These are phyloP conservation scores for Microcebus ravelobensis DNA, from an alignment of 2,113 vertebrate species.

Conservation along the genomic window DNA sequence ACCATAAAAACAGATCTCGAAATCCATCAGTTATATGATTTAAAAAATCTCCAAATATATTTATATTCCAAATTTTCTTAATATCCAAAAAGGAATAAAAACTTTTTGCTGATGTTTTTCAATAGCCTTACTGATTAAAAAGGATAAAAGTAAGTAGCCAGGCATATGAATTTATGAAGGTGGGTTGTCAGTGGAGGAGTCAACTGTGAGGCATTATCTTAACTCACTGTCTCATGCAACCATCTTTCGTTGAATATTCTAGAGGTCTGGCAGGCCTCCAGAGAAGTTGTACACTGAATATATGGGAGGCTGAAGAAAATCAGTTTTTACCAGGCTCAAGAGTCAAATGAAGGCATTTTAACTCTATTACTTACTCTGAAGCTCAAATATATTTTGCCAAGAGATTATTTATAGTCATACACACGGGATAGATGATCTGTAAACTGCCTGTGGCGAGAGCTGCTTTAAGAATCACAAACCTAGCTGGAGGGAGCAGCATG, in stretches of 20 bases:
- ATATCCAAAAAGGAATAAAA: not conserved
- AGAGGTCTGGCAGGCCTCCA: constrained; percentile 31
- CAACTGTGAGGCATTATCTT: constrained; percentile 29
- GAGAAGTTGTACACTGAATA: not conserved
- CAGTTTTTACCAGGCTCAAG: constrained; percentile 8
- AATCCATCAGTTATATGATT: not conserved
- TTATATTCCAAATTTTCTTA: not conserved
- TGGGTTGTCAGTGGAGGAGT: constrained; percentile 12
- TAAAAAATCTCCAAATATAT: not conserved
- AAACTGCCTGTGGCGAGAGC: constrained; percentile 31
- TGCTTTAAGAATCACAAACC: constrained; percentile 19
- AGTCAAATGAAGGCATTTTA: constrained; percentile 61
- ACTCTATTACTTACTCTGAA: constrained; percentile 50
- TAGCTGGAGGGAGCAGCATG: not conserved
- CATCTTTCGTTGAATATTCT: constrained; percentile 51
- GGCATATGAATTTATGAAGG: not conserved
- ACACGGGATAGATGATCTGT: constrained; percentile 21
- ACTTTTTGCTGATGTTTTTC: not conserved
- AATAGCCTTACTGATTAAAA: not conserved
- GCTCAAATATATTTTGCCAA: constrained; percentile 56
- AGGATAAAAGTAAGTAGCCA: not conserved
- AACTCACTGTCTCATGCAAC: constrained; percentile 4
- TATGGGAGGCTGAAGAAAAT: constrained; percentile 17
- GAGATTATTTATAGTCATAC: constrained; percentile 57
- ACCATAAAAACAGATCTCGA: not conserved